Evolutionary conservation across 2,888 invertebrate genomes (phyloP).

Genomic region (Chironomus riparius): DNA sequence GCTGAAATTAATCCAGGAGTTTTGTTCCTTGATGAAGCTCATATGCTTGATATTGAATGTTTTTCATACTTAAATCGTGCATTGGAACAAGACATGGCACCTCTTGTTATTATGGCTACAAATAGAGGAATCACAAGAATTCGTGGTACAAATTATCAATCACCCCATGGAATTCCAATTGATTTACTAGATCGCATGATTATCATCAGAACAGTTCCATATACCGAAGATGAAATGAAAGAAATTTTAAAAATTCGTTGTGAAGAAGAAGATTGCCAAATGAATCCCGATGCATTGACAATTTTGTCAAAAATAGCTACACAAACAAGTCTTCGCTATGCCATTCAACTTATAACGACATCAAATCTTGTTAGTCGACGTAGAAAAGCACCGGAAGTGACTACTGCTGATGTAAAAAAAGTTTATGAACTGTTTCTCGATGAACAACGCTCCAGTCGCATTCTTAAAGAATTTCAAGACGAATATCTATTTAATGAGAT

Average conservation of each 20-base stretch:
- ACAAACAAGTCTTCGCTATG: constrained; percentile 90
- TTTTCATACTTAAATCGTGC: constrained; percentile 97
- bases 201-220: constrained; percentile 84
- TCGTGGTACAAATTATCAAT: constrained; percentile 84
- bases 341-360: constrained; percentile 94
- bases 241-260: constrained; percentile 91
- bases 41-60: constrained; percentile 99
- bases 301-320: constrained; percentile 87
- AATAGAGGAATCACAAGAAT: constrained; percentile 93
- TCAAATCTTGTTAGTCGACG: constrained; percentile 88
- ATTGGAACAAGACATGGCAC: constrained; percentile 93
- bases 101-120: constrained; percentile 97
- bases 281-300: constrained; percentile 81
- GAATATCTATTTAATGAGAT: constrained; percentile 86
- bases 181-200: constrained; percentile 93
- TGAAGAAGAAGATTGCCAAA: constrained; percentile 96
- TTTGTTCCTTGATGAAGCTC: constrained; percentile 92
- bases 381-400: constrained; percentile 75
- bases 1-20: constrained; percentile 98
- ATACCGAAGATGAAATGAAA: constrained; percentile 76
- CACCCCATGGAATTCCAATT: constrained; percentile 95
- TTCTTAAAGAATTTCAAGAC: constrained; percentile 89
- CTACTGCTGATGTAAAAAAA: constrained; percentile 85
- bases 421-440: constrained; percentile 93
- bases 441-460: constrained; percentile 86